A percentile compares a stretch with the other conserved stretches of the same genome.
Evolutionary conservation across 2,888 invertebrate genomes (phyloP).

Genomic region (Dioctria linearis): DNA sequence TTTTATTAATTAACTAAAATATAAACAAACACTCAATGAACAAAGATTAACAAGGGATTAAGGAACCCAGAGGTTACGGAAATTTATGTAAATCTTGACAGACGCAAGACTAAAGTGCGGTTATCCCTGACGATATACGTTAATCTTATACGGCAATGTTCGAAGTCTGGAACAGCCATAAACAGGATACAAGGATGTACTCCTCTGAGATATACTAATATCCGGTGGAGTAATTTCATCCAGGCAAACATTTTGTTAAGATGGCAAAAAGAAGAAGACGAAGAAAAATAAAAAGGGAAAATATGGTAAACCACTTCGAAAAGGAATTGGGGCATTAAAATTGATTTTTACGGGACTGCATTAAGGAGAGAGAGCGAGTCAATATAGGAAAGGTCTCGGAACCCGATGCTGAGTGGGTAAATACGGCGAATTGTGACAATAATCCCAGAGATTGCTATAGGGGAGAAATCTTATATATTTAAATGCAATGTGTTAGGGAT

Average conservation of each 20-base stretch:
- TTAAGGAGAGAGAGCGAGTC: conserved; percentile 5
- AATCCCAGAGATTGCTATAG: conserved; percentile 17
- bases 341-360: conserved; percentile 49
- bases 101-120: conserved; percentile 42
- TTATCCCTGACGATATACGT: conserved; percentile 51
- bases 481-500: conserved; percentile 48
- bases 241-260: conserved; percentile 36
- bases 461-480: conserved; percentile 45
- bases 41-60: conserved; percentile 53
- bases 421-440: conserved; percentile 30
- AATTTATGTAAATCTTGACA: conserved; percentile 57
- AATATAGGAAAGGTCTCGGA: conserved; percentile 21
- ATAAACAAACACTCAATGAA: conserved; percentile 56
- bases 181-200: conserved; percentile 49
- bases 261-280: neutral
- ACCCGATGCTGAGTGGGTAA: conserved; percentile 7
- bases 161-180: conserved; percentile 47
- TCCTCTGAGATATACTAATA: conserved; percentile 43
- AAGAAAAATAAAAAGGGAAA: conserved; percentile 23
- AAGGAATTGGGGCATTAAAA: conserved; percentile 51
- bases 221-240: conserved; percentile 44
- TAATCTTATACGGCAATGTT: conserved; percentile 47
- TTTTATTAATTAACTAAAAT: conserved; percentile 55
- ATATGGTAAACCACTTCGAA: conserved; percentile 49
- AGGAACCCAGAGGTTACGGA: conserved; percentile 37